A percentile compares a stretch with the other conserved stretches of the same genome.
Evolutionary conservation across 2,888 invertebrate species (phyloP).

Genomic region (Papilio demoleus): DNA sequence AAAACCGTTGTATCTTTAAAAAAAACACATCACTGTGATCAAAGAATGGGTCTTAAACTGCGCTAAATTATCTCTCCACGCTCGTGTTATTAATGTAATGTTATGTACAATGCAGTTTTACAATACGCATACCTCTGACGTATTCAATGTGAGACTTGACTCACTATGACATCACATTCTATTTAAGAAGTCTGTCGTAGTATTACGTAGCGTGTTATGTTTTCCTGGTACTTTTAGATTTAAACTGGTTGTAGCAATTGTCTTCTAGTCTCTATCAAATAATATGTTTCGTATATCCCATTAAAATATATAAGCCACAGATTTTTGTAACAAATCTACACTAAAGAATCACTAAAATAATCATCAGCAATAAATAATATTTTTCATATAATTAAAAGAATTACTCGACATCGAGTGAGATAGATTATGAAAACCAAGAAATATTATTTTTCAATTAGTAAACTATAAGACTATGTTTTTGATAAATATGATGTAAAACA

Average conservation of each 20-base stretch:
- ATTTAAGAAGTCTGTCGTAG: slow-evolving; percentile 2
- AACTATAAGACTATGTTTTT: neutral
- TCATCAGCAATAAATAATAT: too few species aligned
- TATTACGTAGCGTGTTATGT: neutral
- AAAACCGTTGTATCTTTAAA: neutral
- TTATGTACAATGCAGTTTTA: neutral
- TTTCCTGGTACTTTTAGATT: slow-evolving; percentile 11
- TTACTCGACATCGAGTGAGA: too few species aligned
- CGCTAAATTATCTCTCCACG: neutral
- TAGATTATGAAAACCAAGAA: neutral
- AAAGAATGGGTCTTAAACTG: neutral
- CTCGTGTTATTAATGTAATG: neutral
- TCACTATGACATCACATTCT: slow-evolving; percentile 9
- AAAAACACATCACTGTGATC: neutral
- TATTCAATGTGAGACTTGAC: neutral
- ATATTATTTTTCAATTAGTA: neutral
- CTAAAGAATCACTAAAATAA: too few species aligned
- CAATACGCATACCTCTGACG: slow-evolving; percentile 5
- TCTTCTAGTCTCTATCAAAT: too few species aligned
- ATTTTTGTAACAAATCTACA: too few species aligned
- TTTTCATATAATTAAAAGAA: too few species aligned
- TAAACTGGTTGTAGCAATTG: neutral
- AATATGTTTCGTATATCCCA: too few species aligned
- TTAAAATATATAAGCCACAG: too few species aligned
- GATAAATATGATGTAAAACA: neutral